phyloP scores from a whole-genome alignment of 2,797 vertebrate genomes.

The Okamejei kenojei region DNA sequence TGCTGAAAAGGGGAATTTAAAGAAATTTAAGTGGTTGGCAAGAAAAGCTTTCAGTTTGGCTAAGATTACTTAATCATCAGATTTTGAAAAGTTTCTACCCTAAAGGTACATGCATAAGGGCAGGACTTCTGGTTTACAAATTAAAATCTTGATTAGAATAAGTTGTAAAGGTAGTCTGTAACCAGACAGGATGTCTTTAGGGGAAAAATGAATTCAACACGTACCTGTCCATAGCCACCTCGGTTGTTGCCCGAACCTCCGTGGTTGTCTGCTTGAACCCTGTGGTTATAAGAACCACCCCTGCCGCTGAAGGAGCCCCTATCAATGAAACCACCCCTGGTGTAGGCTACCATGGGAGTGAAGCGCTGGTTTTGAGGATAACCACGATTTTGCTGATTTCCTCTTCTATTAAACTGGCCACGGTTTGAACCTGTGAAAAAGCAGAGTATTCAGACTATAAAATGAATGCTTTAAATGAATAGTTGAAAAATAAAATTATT shows the following conservation, averaged over 20 bases:
- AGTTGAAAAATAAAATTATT: not conserved
- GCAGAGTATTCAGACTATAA: not conserved
- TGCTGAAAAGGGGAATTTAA: no score
- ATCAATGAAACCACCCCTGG: conserved; percentile 27
- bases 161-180: not conserved
- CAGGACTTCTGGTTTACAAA: not conserved
- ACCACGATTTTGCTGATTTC: conserved; percentile 4
- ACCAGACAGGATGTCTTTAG: not conserved
- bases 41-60: not conserved
- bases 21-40: not conserved
- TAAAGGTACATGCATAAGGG: not conserved
- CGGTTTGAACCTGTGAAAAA: conserved; percentile 25
- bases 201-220: not conserved
- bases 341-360: not conserved
- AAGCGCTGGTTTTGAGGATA: conserved; percentile 24
- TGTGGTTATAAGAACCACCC: conserved; percentile 25
- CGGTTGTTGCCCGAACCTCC: not conserved
- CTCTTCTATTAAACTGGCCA: conserved; percentile 33
- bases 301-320: conserved; percentile 16
- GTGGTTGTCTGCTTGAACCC: conserved; percentile 23
- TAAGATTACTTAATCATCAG: not conserved
- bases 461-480: not conserved
- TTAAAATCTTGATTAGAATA: not conserved
- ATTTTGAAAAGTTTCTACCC: not conserved
- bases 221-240: conserved; percentile 32